Base-by-base conservation (phyloP, 1,140 invertebrate species). In the Coelopa frigida region DNA sequence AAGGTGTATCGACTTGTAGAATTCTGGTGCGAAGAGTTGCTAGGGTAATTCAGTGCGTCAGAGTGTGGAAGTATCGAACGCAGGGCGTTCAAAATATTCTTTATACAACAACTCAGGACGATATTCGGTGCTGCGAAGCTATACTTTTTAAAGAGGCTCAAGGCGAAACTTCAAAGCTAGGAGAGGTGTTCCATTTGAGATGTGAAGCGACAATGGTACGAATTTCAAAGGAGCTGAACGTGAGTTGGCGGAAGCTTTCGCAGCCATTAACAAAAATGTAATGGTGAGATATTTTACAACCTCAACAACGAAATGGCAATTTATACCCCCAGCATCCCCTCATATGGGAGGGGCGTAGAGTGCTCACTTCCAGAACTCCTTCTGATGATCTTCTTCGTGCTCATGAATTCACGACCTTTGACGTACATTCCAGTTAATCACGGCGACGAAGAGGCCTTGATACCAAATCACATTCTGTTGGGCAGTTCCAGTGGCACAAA, bases 171-270 rank as follows among this genome's bases (percentile, higher is more conserved):
- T 75, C 49, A 56, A 73, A n/a, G 55, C 65, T 14, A 48, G 68
- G 24, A 46, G 70, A 32, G 67, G 68, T 23, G 38, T 53, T 21
- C 51, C 58, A 3, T 24, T 27, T 5, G 33, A 59, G n/a, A 49
- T 72, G n/a, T 59, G 59, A 40, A 61, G 53, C 14, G 73, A 72
- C 42, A 61, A 58, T 44, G 65, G 68, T n/a, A 70, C 62, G 3
- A 68, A 72, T 48, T 73, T 73, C 49, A 39, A 54, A 4, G 68
- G 65, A 8, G 37, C 48, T n/a, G 32, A 45, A 36, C 36, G 23
- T 15, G 12, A 20, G 4, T 11, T 44, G 5, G 29, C 17, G 14
- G 29, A 20, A 38, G 20, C 26, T 7, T 6, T 24, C n/a, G 14
- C 24, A 27, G 8, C 3, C 3, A 7, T 22, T 23, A 18, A 26